phyloP scores from a whole-genome alignment of 2,113 vertebrate species.

The Promerops cafer region DNA sequence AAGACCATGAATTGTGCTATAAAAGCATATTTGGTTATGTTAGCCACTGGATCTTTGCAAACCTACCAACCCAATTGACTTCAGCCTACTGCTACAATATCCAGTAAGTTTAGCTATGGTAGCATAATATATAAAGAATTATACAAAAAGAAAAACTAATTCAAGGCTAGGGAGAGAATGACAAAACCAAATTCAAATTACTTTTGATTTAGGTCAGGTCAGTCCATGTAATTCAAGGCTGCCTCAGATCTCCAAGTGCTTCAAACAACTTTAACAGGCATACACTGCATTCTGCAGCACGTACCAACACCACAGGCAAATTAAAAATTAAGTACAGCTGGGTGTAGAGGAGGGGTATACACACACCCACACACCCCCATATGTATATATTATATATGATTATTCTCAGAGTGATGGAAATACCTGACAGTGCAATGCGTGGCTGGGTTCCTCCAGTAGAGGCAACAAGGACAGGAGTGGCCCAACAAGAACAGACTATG shows the following conservation, averaged over 20 bases:
- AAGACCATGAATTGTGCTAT: background rate
- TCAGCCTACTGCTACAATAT: background rate
- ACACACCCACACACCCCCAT: fast-evolving
- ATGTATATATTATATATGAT: too few relatives aligned
- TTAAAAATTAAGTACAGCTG: background rate
- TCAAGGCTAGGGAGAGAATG: background rate
- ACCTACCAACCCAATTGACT: background rate
- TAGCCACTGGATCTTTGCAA: background rate
- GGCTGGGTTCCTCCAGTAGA: background rate
- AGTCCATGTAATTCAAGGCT: background rate
- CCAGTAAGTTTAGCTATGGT: background rate
- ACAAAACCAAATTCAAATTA: background rate
- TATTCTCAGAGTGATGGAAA: background rate
- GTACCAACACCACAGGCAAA: background rate
- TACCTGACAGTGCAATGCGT: background rate
- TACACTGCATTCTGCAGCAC: background rate
- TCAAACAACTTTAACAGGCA: background rate
- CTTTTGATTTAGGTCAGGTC: background rate
- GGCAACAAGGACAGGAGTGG: background rate
- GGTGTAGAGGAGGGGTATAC: background rate
- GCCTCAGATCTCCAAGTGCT: background rate
- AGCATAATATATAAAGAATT: background rate
- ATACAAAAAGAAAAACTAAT: background rate
- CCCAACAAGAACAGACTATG: background rate
- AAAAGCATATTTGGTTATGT: background rate